Evolutionary conservation across 2,113 vertebrate genomes (phyloP).

Genomic region (Callionymus lyra): DNA sequence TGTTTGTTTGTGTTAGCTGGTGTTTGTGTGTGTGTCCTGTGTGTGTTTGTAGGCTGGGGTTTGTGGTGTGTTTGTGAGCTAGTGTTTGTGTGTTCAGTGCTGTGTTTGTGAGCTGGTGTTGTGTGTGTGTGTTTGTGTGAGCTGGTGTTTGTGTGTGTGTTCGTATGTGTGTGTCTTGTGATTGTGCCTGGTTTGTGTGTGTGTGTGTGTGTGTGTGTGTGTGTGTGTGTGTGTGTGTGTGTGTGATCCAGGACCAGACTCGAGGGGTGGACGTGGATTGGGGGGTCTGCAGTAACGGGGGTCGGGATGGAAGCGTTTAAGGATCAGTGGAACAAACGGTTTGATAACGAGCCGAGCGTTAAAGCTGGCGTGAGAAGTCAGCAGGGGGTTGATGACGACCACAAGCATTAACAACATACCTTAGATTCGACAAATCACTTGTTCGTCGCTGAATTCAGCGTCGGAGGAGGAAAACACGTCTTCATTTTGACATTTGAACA

Average conservation of each 20-base stretch:
- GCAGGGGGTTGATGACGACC: background rate
- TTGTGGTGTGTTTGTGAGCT: no score
- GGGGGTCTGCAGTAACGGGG: slow-evolving; percentile 13
- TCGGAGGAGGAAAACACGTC: no score
- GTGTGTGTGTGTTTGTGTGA: background rate
- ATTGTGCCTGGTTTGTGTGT: no score
- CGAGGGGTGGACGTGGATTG: slow-evolving; percentile 33
- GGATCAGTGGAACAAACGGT: slow-evolving; percentile 35
- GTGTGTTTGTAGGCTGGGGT: background rate
- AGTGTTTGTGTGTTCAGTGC: no score
- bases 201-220: slow-evolving; percentile 2
- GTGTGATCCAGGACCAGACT: background rate
- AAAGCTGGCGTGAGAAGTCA: slow-evolving; percentile 15
- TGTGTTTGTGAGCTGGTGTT: no score
- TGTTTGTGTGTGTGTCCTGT: no score
- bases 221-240: no score
- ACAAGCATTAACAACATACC: background rate
- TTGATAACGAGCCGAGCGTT: slow-evolving; percentile 26
- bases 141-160: no score
- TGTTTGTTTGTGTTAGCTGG: no score
- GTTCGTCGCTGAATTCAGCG: background rate
- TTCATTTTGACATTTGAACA: no score
- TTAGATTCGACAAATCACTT: background rate
- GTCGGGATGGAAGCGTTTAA: slow-evolving; percentile 14
- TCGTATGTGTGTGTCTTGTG: no score